Conservation (phyloP, 2,113 vertebrate species). For the Asarcornis scutulata region DNA sequence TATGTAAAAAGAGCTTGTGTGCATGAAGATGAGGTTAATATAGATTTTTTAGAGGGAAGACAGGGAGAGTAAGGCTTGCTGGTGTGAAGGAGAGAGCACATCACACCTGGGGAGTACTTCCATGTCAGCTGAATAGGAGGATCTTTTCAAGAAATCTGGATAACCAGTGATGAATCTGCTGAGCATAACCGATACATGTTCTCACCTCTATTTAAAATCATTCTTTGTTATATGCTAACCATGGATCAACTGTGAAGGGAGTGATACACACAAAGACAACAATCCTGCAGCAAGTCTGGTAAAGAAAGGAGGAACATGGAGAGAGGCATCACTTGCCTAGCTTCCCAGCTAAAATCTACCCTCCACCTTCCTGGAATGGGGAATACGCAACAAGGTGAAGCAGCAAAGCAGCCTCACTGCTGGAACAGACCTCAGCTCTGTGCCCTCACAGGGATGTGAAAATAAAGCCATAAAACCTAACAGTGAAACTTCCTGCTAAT, state of each 20-base stretch:
- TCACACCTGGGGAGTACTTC: background rate
- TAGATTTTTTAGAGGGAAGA: background rate
- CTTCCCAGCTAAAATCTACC: background rate
- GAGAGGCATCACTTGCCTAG: background rate
- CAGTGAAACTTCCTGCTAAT: background rate
- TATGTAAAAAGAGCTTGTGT: background rate
- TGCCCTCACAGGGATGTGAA: background rate
- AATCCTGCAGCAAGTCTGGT: background rate
- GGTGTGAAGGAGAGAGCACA: background rate
- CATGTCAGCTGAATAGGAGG: background rate
- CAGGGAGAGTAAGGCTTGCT: background rate
- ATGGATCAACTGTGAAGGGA: background rate
- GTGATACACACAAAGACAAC: background rate
- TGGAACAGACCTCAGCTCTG: background rate
- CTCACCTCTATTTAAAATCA: background rate
- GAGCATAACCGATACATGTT: background rate
- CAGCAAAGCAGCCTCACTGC: background rate
- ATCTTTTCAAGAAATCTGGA: background rate
- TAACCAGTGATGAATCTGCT: background rate
- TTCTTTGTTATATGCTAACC: background rate
- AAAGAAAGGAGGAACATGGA: background rate
- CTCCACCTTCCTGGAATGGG: background rate
- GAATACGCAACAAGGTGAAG: background rate
- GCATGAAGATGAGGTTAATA: background rate
- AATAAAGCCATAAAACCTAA: background rate